Evolutionary conservation across 1,140 invertebrate genomes (phyloP), one percentile per base, ranked within the genome.

Genomic region (Bombus polaris): DNA sequence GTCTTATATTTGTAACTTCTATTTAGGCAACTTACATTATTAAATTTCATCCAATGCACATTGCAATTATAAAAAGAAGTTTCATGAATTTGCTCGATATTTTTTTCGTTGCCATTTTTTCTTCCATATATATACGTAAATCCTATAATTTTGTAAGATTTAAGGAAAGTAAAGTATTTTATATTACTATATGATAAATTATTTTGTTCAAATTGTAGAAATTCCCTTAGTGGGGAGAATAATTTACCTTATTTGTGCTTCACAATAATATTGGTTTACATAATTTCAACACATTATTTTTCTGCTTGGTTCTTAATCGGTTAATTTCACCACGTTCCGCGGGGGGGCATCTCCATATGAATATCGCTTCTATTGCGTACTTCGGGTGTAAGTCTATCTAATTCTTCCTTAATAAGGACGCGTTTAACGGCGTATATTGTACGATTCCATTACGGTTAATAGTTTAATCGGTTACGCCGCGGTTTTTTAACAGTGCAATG

Each of bases 401-500:
- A 76, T 39, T 76, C 47, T 76, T 76, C 25, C 53, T 76, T 32
- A 15, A 32, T n/a, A 37, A 18, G 35, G 6, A 39, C 47, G 47
- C 47, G 18, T 53, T 25, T 25, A 35, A 76, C n/a, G 3, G n/a
- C 10, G 15, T 25, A 12, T 75, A 37, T 25, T 15, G 32, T 75
- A 57, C 47, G 35, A 76, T 76, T 59, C 32, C 53, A 35, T 59
- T 39, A 25, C 25, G 25, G 53, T 76, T 59, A 76, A 76, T 39
- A 76, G 8, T 76, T 76, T 76, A 76, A 76, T 39, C 53, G 18
- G 28, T 35, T 59, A 22, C 57, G 57, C n/a, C 18, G 75, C 47
- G 66, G 28, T 39, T 70, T 70, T 68, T 44, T 70, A 22, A 80
- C 44, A 80, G 65, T 80, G 44, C 13, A 53, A 70, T 70, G 42